Conservation (phyloP, 2,888 invertebrate species). For the Eudemis profundana region DNA sequence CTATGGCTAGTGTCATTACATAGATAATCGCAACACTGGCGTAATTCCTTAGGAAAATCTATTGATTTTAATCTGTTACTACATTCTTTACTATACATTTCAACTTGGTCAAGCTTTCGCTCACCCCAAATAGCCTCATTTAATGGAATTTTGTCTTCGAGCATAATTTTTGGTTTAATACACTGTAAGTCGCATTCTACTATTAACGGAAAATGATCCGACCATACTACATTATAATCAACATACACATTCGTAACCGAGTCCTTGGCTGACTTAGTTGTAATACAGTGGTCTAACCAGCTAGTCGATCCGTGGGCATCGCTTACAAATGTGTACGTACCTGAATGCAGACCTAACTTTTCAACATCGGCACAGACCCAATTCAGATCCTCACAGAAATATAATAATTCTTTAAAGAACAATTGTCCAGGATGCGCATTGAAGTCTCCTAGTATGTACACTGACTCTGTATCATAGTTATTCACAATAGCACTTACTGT, state of each 20-base stretch:
- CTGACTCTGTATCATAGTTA: neutral
- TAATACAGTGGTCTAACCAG: constrained; percentile 1
- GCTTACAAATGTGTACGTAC: neutral
- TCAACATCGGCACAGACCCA: neutral
- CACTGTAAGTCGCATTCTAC: neutral
- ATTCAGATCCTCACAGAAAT: neutral
- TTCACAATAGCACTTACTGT: constrained; percentile 2
- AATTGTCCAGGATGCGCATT: neutral
- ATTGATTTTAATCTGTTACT: neutral
- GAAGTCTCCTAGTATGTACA: neutral
- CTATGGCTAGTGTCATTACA: neutral
- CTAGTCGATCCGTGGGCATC: no score
- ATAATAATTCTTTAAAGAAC: neutral
- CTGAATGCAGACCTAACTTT: neutral
- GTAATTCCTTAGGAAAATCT: constrained; percentile 1
- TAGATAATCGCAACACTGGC: neutral
- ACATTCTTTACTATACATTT: neutral
- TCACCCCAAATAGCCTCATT: no score
- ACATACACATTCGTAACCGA: constrained; percentile 1
- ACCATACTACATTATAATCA: neutral
- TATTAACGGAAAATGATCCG: constrained; percentile 6
- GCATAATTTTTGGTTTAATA: neutral
- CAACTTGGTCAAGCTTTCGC: neutral
- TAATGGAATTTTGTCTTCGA: no score
- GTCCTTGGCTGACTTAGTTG: neutral